Percentiles rank a stretch among this genome's conserved stretches.
Evolutionary conservation across 2,797 vertebrate genomes (phyloP).

Genomic region (Tragopan temminckii): DNA sequence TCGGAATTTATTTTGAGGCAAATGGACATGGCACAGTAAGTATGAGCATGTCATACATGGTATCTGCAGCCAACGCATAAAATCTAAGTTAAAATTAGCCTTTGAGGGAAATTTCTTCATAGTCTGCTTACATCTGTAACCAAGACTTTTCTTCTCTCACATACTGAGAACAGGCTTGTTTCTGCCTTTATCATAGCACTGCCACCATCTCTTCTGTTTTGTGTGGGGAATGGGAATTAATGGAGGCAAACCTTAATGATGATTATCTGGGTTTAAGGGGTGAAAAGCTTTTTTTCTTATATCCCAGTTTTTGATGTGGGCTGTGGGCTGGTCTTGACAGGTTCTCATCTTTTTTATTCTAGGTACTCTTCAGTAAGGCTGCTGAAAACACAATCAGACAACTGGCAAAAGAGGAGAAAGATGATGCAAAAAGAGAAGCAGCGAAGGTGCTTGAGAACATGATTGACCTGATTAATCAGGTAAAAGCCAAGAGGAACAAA

Average conservation of each 20-base stretch:
- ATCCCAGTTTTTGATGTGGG: neutral
- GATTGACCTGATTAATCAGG: conserved; percentile 92
- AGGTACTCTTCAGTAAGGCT: conserved; percentile 92
- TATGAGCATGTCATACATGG: neutral
- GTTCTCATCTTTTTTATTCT: neutral
- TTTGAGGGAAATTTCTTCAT: neutral
- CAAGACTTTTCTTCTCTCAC: neutral
- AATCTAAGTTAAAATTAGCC: neutral
- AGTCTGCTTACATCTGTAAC: neutral
- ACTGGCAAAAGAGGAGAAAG: conserved; percentile 80
- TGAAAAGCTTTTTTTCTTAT: neutral
- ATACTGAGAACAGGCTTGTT: neutral
- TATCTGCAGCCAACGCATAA: rapidly evolving
- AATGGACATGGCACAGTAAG: conserved; percentile 97
- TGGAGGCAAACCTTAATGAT: neutral
- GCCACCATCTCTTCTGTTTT: neutral
- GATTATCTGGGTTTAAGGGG: neutral
- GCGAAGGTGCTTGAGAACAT: conserved; percentile 87
- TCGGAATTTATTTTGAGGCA: conserved; percentile 97
- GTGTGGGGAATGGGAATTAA: neutral
- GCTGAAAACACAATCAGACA: conserved; percentile 89
- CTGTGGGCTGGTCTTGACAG: neutral
- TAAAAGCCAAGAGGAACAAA: conserved; percentile 52
- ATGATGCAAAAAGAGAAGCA: conserved; percentile 84
- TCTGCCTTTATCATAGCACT: neutral